Percentiles rank a stretch among this genome's conserved stretches.
Conservation (phyloP, 2,113 vertebrate genomes). For the Speoplatyrhinus poulsoni region DNA sequence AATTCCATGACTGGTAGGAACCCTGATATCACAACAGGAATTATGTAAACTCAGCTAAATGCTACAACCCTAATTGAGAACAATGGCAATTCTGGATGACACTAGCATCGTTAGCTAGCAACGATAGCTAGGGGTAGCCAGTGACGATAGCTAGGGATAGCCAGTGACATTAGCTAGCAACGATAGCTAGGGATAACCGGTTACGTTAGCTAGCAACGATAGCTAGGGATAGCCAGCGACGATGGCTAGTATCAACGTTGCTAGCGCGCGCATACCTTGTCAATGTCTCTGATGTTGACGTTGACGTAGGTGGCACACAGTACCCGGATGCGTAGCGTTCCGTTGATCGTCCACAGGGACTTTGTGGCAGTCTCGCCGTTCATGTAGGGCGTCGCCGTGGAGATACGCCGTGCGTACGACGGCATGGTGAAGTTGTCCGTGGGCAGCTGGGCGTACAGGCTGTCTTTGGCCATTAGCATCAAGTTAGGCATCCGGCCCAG, state of each 20-base stretch:
- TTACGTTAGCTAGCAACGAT: no score
- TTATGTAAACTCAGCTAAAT: no score
- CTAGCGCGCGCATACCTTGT: constrained; percentile 82
- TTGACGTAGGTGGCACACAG: constrained; percentile 98
- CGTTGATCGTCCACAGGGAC: constrained; percentile 89
- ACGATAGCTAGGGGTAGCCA: no score
- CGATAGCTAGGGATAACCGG: no score
- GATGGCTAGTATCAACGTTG: neutral
- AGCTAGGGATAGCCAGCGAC: neutral
- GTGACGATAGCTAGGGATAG: no score
- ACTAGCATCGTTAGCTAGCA: no score
- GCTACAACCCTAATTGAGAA: no score
- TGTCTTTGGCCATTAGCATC: constrained; percentile 98
- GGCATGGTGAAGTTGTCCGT: constrained; percentile 96
- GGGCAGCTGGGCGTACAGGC: constrained; percentile 93
- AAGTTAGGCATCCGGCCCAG: constrained; percentile 96
- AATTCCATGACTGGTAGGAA: no score
- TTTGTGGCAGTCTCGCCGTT: constrained; percentile 96
- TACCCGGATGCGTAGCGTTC: constrained; percentile 89
- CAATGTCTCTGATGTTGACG: constrained; percentile 98
- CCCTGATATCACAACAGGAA: no score
- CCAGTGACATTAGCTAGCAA: no score
- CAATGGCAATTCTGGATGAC: no score
- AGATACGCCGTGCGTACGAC: constrained; percentile 93
- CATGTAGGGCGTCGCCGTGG: constrained; percentile 98